Base-by-base conservation (phyloP, 2,888 invertebrate genomes). In the Amiota mariae region DNA sequence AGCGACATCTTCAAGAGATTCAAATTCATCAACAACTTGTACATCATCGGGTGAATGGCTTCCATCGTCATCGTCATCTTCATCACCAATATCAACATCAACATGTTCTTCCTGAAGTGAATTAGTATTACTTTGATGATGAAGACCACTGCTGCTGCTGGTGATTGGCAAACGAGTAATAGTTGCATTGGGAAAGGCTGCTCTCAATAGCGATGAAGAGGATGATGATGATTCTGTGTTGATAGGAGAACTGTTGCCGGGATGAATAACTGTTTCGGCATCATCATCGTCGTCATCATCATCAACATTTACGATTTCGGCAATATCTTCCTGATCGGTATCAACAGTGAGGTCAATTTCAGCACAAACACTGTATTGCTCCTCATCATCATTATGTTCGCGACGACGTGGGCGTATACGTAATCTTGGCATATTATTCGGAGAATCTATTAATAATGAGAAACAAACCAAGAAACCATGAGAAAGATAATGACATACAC, bases 271-370 rank as follows among this genome's bases (percentile, higher is more conserved):
- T 2, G 36, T 36, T 36, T 2, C 36, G 36, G 6, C 6, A 36
- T 36, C 36, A 6, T 36, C 36, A 4, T 36, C 36, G 36, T n/a
- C 57, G 13, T 10, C 54, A 57, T 48, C 66, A 48, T 70, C 54
- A 12, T 20, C 48, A 36, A 15, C 18, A 36, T 49, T 13, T 13
- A 49, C n/a, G 51, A 70, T 36, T 24, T 54, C 57, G n/a, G 36
- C 13, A 11, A 54, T 36, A 46, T 70, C 63, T 8, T 66, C 66
- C 15, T 24, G 66, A 11, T 82, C 82, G 75, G 76, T 75, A 2
- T 82, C 82, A 51, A 80, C 78, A 67, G 85, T 85, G n/a, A 83
- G 70, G 63, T 83, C 84, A 2, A 83, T 84, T 56, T 83, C 84
- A 0, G 80, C 84, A 70, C 81, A 84, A 6, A 85, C 81, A 36